Evolutionary conservation across 2,113 vertebrate genomes (phyloP), one percentile per base, ranked within the genome.

Genomic region (Pionites leucogaster): DNA sequence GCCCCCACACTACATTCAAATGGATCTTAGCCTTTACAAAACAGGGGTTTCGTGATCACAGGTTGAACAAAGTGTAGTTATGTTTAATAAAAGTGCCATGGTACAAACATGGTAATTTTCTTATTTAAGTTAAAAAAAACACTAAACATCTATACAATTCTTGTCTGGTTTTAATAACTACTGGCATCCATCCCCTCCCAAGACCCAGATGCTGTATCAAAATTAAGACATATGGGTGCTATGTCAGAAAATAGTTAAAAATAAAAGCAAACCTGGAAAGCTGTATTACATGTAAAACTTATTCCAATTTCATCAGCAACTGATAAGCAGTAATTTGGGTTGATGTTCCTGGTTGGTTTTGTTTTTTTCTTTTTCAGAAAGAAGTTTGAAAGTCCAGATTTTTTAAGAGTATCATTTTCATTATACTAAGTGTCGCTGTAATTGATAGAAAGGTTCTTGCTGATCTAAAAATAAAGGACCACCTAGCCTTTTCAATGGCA

Each of bases 1-100:
- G 57, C 81, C 78, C 86, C 81, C 95, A 92, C 77, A 93, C 57
- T 82, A 90, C 78, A 78, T 96, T 96, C 94, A 97, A 87, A 94
- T 76, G 62, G 86, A 74, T 95, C 63, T 90, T 94, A 91, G 83
- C 52, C 94, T 97, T 92, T 87, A 80, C 81, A 57, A 85, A 97
- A 92, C 80, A 88, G 42, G 74, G 49, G 70, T 96, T 97, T 97
- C 29, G 8, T 88, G 90, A 85, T 90, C 88, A 52, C 23, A 94
- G 52, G 80, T 64, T 79, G 82, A 96, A 90, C 44, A 68, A 96
- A 91, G 18, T 95, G 10, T 93, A 93, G 91, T 70, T 96, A 84
- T 87, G 71, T 85, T 90, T 92, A 87, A 90, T 65, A 72, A 92
- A 95, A 97, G 90, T 90, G 47, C 50, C 49, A 28, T 33, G 84